phyloP scores from a whole-genome alignment of 2,888 invertebrate species.

The Parnassius mnemosyne region DNA sequence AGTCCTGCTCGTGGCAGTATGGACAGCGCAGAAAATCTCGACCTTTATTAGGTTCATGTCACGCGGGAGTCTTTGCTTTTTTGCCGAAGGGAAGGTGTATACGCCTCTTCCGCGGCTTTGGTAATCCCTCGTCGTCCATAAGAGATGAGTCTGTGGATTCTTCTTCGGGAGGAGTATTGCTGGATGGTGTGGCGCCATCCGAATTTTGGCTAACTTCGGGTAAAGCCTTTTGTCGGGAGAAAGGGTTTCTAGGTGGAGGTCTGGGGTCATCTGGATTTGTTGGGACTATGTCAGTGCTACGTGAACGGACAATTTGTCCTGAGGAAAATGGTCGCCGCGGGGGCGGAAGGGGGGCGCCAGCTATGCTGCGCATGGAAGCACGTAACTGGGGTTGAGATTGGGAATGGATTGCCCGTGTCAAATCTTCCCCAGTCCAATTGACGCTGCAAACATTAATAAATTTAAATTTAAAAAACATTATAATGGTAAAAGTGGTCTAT shows the following conservation, averaged over 20 bases:
- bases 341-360: conserved; percentile 35
- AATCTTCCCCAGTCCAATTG: conserved; percentile 71
- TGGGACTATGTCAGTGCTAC: conserved; percentile 53
- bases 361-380: conserved; percentile 44
- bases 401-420: conserved; percentile 51
- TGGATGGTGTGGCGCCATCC: conserved; percentile 50
- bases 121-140: conserved; percentile 80
- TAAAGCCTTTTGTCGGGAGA: conserved; percentile 36
- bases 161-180: conserved; percentile 79
- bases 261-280: conserved; percentile 45
- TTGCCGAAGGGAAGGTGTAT: conserved; percentile 83
- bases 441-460: conserved; percentile 45
- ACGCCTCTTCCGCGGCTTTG: conserved; percentile 81
- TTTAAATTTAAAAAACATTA: too few species aligned
- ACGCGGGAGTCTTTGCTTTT: conserved; percentile 79
- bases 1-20: conserved; percentile 2
- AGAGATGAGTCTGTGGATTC: conserved; percentile 87
- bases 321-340: conserved; percentile 38
- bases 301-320: conserved; percentile 51
- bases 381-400: conserved; percentile 63
- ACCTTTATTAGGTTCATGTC: conserved; percentile 40
- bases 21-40: conserved; percentile 3
- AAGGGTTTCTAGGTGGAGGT: conserved; percentile 48
- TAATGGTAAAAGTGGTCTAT: too few species aligned
- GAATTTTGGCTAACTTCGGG: conserved; percentile 36